Conservation (phyloP, 2,113 vertebrate genomes). For the Saccopteryx bilineata region DNA sequence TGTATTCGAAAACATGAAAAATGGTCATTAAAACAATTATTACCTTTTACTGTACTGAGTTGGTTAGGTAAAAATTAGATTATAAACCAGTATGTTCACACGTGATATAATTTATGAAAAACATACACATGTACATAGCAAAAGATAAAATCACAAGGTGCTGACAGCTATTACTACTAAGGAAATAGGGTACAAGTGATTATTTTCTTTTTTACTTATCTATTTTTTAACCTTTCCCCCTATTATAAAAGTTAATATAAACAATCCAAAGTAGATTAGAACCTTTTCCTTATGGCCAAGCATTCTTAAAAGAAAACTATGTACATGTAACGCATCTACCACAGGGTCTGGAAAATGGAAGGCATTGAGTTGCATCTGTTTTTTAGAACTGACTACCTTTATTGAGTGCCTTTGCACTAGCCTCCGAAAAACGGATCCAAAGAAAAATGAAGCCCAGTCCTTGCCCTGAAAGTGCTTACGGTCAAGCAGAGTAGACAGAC, state of each 20-base stretch:
- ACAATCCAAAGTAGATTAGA: constrained; percentile 9
- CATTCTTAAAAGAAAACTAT: neutral
- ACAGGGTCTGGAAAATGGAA: neutral
- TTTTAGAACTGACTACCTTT: neutral
- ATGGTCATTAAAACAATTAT: neutral
- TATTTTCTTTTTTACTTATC: constrained; percentile 23
- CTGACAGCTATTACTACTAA: neutral
- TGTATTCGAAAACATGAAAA: neutral
- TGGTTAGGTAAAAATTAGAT: neutral
- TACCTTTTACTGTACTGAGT: neutral
- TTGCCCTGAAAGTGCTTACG: neutral
- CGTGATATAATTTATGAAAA: neutral
- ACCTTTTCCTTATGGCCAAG: neutral
- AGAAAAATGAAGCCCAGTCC: neutral
- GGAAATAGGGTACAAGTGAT: neutral
- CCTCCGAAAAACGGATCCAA: neutral
- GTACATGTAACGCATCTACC: neutral
- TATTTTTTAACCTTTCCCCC: constrained; percentile 3
- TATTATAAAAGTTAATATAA: constrained; percentile 26
- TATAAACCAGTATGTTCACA: neutral
- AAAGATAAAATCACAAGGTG: constrained; percentile 11
- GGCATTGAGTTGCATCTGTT: neutral
- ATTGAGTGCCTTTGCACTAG: neutral
- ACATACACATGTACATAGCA: neutral
- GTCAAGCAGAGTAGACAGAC: neutral